Evolutionary conservation across 2,113 vertebrate genomes (phyloP), one percentile per base, ranked within the genome.

Genomic region (Sturnira hondurensis): DNA sequence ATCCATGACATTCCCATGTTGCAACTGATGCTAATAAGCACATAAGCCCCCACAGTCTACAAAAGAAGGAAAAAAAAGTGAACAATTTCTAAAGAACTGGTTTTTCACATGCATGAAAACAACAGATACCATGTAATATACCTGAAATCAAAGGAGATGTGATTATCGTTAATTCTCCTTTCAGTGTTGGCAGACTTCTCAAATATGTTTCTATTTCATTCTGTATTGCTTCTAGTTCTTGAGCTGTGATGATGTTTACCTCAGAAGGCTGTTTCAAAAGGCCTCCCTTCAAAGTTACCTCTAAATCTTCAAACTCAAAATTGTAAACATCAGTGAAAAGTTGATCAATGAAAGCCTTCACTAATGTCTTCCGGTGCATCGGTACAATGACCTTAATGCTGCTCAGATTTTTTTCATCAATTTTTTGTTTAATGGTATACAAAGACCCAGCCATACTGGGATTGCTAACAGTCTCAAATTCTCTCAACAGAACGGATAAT

Each of bases 111-210:
- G 84, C n/a, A 82, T 56, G 61, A 93, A 95, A 91, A 82, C 33
- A 91, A 78, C 13, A 76, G 17, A 84, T 15, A 41, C 43, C 7
- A 9, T 54, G 50, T 63, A 89, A 89, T 45, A 50, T 98, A 99
- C 99, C 99, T 99, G 99, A 99, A 52, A 99, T 99, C 52, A 99
- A 93, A 16, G 98, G 93, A 56, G 99, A 99, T 84, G 80, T 98
- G 52, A 99, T 98, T 70, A 99, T 97, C 3, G 87, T 97, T 76
- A 99, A 81, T 2, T 98, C 96, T 45, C 99, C 99, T 63, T 96
- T 98, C 81, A 99, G 93, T 10, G 98, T 95, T 0, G 99, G 99
- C 20, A 99, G 97, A 94, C 97, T 98, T 98, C 98, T 98, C 89
- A 99, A 91, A 81, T 99, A 98, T 4, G 6, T 67, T 61, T 96